Evolutionary conservation across 2,113 vertebrate genomes (phyloP).

Genomic region (Natator depressus): DNA sequence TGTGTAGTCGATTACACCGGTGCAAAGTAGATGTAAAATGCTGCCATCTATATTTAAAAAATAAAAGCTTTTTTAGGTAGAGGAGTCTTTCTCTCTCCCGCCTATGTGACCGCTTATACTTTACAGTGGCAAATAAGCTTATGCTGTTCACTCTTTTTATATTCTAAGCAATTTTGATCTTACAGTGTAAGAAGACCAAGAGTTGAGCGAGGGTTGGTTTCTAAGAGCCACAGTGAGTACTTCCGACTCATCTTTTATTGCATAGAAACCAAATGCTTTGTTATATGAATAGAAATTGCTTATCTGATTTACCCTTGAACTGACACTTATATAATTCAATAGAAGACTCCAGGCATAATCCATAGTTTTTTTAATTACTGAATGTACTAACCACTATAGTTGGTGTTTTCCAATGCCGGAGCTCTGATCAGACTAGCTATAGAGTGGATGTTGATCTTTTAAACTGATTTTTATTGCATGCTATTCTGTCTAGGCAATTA

Average conservation of each 20-base stretch:
- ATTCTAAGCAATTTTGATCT: conserved; percentile 68
- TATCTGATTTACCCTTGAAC: conserved; percentile 68
- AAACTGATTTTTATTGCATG: neutral
- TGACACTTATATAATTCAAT: conserved; percentile 38
- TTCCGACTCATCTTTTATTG: conserved; percentile 68
- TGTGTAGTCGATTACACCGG: neutral
- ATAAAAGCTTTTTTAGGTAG: neutral
- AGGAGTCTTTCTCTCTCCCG: neutral
- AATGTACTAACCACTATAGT: neutral
- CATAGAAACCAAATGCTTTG: conserved; percentile 63
- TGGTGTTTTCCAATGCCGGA: neutral
- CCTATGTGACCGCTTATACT: conserved; percentile 16
- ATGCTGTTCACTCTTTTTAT: conserved; percentile 63
- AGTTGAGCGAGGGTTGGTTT: conserved; percentile 52
- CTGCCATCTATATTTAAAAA: neutral
- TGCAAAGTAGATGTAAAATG: neutral
- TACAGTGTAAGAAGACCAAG: conserved; percentile 56
- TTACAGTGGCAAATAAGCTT: conserved; percentile 51
- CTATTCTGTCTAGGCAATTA: neutral
- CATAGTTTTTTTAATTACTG: conserved; percentile 1
- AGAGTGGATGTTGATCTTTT: neutral
- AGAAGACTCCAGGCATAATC: conserved; percentile 50
- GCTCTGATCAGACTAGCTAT: neutral
- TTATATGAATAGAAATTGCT: conserved; percentile 61
- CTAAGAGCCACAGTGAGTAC: conserved; percentile 49